Percentiles rank a stretch among this genome's conserved stretches.
phyloP scores from a whole-genome alignment of 64 coral and sea anemone species.

The Platygyra sinensis region DNA sequence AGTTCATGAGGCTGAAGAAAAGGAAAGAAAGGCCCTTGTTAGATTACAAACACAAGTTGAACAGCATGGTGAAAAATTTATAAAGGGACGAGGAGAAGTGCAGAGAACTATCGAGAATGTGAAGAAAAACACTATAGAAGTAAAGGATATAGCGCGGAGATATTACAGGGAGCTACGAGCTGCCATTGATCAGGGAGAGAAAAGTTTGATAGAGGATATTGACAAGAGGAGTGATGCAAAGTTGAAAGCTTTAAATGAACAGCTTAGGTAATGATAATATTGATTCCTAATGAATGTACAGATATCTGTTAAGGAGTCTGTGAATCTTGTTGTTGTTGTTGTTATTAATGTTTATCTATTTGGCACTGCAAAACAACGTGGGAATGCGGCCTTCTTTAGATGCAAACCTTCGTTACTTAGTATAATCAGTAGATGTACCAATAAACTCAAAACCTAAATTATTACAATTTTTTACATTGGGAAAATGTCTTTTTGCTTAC shows the following conservation, averaged over 20 bases:
- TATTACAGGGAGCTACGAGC: constrained; percentile 88
- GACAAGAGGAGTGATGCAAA: constrained; percentile 80
- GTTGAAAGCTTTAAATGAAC: constrained; percentile 86
- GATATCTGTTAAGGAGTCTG: background rate
- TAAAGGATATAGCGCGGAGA: constrained; percentile 74
- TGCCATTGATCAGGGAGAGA: constrained; percentile 88
- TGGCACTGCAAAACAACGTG: too few relatives aligned
- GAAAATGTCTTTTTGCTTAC: background rate
- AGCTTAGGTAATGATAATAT: constrained; percentile 71
- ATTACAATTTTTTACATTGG: too few relatives aligned
- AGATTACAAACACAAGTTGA: constrained; percentile 80
- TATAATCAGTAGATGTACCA: too few relatives aligned
- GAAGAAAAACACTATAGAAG: constrained; percentile 74
- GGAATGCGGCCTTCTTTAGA: too few relatives aligned
- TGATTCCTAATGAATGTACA: background rate
- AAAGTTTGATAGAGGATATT: constrained; percentile 83
- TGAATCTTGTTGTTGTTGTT: too few relatives aligned
- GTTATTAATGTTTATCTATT: too few relatives aligned
- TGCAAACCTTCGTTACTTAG: too few relatives aligned
- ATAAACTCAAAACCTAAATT: too few relatives aligned
- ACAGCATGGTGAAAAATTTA: constrained; percentile 85
- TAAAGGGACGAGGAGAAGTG: constrained; percentile 85
- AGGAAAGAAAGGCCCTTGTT: constrained; percentile 60
- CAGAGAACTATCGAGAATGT: constrained; percentile 89
- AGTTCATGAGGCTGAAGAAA: constrained; percentile 93